Evolutionary conservation across 2,888 invertebrate genomes (phyloP).

Genomic region (Metalampra italica): DNA sequence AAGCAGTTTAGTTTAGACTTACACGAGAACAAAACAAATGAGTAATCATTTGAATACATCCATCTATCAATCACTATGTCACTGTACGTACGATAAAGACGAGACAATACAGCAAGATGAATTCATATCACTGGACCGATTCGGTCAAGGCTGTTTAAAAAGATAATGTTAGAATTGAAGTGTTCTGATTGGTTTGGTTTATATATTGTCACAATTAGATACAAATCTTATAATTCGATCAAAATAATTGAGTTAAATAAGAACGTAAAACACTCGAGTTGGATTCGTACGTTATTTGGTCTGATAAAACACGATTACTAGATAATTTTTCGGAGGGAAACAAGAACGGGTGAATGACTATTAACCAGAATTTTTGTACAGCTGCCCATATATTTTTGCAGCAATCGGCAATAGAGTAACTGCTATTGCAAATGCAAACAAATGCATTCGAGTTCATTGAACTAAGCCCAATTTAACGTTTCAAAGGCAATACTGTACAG

Average conservation of each 20-base stretch:
- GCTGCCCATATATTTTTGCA: not conserved
- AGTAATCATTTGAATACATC: constrained; percentile 1
- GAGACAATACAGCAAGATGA: constrained; percentile 5
- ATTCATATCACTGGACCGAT: constrained; percentile 1
- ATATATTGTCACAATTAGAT: constrained; percentile 1
- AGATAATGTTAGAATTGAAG: not conserved
- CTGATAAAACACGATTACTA: too few relatives aligned
- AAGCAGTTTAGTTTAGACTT: too few relatives aligned
- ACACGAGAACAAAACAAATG: constrained; percentile 5
- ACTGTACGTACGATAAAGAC: not conserved
- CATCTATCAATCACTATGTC: constrained; percentile 7
- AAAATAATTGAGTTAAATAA: too few relatives aligned
- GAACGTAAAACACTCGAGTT: constrained; percentile 3
- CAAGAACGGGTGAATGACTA: too few relatives aligned
- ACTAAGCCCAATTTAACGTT: too few relatives aligned
- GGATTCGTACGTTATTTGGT: too few relatives aligned
- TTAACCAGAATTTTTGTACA: not conserved
- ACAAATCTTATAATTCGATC: constrained; percentile 2
- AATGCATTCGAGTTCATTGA: not conserved
- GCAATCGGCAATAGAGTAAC: too few relatives aligned
- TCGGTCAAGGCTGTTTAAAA: not conserved
- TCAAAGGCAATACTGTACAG: too few relatives aligned
- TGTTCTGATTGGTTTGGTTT: constrained; percentile 5
- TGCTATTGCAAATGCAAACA: not conserved
- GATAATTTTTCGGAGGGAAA: too few relatives aligned